A percentile compares a stretch with the other conserved stretches of the same genome.
phyloP scores from a whole-genome alignment of 2,888 invertebrate genomes.

The Heliconius ismenius region DNA sequence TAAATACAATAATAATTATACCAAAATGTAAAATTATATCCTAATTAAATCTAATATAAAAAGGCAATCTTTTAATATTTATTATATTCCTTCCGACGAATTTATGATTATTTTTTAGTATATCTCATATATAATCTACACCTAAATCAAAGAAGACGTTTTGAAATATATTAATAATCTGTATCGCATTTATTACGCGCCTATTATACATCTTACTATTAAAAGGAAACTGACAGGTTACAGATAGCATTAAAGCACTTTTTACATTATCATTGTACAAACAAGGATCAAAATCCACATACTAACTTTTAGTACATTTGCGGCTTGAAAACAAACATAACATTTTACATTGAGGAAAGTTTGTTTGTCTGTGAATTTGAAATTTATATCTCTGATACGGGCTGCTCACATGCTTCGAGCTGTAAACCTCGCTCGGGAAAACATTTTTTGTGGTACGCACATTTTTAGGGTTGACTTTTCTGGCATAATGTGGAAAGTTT shows the following conservation, averaged over 20 bases:
- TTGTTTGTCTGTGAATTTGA: conserved; percentile 12
- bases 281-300: background rate
- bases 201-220: background rate
- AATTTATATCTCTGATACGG: conserved; percentile 6
- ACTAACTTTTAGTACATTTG: conserved; percentile 3
- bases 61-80: too few species aligned
- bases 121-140: conserved; percentile 1
- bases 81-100: too few species aligned
- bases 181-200: background rate
- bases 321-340: background rate
- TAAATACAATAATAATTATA: too few species aligned
- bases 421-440: background rate
- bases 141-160: background rate
- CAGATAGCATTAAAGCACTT: too few species aligned
- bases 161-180: background rate
- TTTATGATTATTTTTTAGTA: too few species aligned
- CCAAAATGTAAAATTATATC: too few species aligned
- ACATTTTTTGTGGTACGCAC: background rate
- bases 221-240: background rate
- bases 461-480: background rate
- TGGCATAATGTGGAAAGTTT: background rate
- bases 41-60: too few species aligned
- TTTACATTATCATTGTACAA: background rate
- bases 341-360: conserved; percentile 12
- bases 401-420: conserved; percentile 38